Conservation (phyloP, 1,140 invertebrate species). For the Panagrolaimus sp. region DNA sequence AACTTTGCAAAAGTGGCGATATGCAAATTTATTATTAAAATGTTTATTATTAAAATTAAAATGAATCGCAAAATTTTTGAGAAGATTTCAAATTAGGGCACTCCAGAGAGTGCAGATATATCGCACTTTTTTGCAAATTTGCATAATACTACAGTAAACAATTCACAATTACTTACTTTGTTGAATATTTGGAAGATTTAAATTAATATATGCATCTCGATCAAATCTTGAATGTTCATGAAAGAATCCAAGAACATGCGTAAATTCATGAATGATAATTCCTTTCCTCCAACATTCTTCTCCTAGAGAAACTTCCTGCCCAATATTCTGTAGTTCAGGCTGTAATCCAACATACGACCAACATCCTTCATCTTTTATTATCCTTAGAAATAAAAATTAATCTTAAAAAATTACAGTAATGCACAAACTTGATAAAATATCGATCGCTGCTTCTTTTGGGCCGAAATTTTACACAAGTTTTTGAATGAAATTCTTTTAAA, state of each 20-base stretch:
- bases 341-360: conserved; percentile 34
- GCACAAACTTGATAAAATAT: conserved; percentile 26
- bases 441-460: conserved; percentile 16
- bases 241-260: conserved; percentile 32
- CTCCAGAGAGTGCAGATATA: too few species aligned
- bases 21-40: too few species aligned
- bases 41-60: too few species aligned
- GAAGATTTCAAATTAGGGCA: too few species aligned
- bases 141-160: neutral
- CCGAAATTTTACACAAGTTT: conserved; percentile 30
- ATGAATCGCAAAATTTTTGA: too few species aligned
- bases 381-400: too few species aligned
- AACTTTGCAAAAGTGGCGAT: too few species aligned
- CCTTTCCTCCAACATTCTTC: conserved; percentile 31
- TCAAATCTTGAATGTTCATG: conserved; percentile 34
- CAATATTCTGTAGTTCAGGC: conserved; percentile 14
- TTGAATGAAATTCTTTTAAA: conserved; percentile 26
- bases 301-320: conserved; percentile 29
- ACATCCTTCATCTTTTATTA: conserved; percentile 19
- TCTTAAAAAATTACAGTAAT: too few species aligned
- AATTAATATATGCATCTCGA: conserved; percentile 25
- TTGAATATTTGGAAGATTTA: conserved; percentile 30
- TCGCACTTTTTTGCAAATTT: too few species aligned
- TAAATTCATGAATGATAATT: conserved; percentile 30
- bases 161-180: conserved; percentile 16